Evolutionary conservation across 2,113 vertebrate species (phyloP), one percentile per base, ranked within the genome.

Genomic region (Halichoeres trimaculatus): DNA sequence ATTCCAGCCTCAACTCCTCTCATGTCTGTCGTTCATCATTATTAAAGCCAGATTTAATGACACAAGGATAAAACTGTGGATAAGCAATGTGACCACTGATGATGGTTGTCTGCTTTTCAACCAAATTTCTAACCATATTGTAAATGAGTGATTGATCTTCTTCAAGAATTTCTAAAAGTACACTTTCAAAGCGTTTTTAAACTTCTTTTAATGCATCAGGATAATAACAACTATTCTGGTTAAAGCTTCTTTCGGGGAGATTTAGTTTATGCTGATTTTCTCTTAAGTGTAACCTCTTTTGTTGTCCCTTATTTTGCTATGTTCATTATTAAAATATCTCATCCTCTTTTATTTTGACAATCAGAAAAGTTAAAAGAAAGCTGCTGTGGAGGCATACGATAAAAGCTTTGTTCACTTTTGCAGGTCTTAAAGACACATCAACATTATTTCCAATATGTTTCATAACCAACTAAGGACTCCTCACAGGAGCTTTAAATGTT

Each of bases 171-270:
- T 22, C 24, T 61, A n/a, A n/a, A n/a, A n/a, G n/a, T n/a, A n/a
- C 7, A n/a, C 43, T 1, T 16, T n/a, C 9, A 10, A 13, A 48
- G n/a, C 19, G 17, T 48, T 19, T 48, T 48, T 3, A 43, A 43
- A 20, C 45, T 7, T 8, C 5, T 19, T 48, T 8, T 45, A 19
- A 45, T 7, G 17, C 16, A 17, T 45, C 24, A 26, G 63, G 19
- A 52, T n/a, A 70, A 48, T 36, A 8, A 59, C 50, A 65, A 65
- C 67, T 74, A 70, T 75, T 10, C 55, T n/a, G 54, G 50, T 78
- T 14, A 65, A 41, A 55, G 58, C 47, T 64, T 30, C 30, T 4
- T 30, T 30, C 30, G 6, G 30, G 30, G 6, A 6, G 30, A 4
- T 30, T 30, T 30, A 30, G 30, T 6, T 30, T 30, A 6, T 30